phyloP scores from a whole-genome alignment of 2,797 vertebrate species.

The Halcyon chelicuti region DNA sequence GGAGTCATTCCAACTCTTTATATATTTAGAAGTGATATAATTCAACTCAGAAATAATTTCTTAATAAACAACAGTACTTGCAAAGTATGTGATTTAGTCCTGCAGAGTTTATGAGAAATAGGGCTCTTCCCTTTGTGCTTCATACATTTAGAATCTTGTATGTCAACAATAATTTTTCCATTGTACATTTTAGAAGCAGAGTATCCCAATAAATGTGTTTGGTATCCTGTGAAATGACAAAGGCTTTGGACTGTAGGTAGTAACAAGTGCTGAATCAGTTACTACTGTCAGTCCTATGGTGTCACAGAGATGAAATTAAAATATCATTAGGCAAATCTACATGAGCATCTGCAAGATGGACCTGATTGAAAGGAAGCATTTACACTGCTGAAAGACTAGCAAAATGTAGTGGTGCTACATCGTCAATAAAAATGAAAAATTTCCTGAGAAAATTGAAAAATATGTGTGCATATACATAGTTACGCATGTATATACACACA shows the following conservation, averaged over 20 bases:
- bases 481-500: neutral
- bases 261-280: neutral
- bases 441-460: neutral
- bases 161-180: neutral
- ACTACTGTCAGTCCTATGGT: neutral
- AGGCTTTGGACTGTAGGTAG: neutral
- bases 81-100: constrained; percentile 30
- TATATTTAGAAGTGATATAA: constrained; percentile 63
- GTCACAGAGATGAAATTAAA: constrained; percentile 1
- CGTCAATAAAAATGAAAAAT: neutral
- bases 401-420: neutral
- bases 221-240: neutral
- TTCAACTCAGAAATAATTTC: constrained; percentile 49
- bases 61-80: constrained; percentile 23
- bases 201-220: neutral
- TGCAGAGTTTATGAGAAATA: neutral
- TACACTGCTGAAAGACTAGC: neutral
- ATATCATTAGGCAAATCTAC: neutral
- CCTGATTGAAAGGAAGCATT: neutral
- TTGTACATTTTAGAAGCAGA: neutral
- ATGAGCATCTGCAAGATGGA: neutral
- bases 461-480: neutral
- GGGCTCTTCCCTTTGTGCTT: neutral
- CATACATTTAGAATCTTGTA: neutral
- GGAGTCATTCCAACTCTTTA: constrained; percentile 46